Conservation (phyloP, 2,113 vertebrate species). For the Apaloderma vittatum region DNA sequence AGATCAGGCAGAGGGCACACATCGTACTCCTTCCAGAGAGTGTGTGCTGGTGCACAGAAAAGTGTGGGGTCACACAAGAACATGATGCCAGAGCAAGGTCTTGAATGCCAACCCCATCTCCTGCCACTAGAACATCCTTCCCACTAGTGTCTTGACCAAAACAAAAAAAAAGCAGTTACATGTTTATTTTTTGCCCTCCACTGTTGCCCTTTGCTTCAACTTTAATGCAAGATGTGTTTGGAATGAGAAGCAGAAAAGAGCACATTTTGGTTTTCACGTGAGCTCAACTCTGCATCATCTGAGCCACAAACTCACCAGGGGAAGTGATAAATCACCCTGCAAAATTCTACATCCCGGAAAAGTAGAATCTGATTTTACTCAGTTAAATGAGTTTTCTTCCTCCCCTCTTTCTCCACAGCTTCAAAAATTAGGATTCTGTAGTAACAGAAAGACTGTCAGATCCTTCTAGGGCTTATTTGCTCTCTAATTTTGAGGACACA, state of each 20-base stretch:
- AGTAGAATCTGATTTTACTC: neutral
- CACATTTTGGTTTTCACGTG: neutral
- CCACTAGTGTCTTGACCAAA: neutral
- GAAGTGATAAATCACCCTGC: neutral
- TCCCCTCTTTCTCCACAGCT: neutral
- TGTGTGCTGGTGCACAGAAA: neutral
- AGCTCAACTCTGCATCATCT: neutral
- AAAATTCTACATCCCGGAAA: neutral
- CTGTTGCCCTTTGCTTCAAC: neutral
- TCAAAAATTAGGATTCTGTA: neutral
- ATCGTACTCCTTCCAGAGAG: neutral
- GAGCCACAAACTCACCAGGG: neutral
- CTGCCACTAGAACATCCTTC: neutral
- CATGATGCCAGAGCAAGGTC: neutral
- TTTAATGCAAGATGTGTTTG: neutral
- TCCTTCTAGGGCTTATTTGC: neutral
- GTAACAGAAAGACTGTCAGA: neutral
- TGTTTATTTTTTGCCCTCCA: neutral
- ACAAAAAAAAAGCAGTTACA: neutral
- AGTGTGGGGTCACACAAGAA: neutral
- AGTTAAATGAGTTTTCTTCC: neutral
- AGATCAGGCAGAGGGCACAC: neutral
- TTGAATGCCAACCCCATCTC: neutral
- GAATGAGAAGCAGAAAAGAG: neutral
- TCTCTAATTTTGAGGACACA: neutral